phyloP scores from a whole-genome alignment of 2,113 vertebrate species.

The Nesogale talazaci region DNA sequence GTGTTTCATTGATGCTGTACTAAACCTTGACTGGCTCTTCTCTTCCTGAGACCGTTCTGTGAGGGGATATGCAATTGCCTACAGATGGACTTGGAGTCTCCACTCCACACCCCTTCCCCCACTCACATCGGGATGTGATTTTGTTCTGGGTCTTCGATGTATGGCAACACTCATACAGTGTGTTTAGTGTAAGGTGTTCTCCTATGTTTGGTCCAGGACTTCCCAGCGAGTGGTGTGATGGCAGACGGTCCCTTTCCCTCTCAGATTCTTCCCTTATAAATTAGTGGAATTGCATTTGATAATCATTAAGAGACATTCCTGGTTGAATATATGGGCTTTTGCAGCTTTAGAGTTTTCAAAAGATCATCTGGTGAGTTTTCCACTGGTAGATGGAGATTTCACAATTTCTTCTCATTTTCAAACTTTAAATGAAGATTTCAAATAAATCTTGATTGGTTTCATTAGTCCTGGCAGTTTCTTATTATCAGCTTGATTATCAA shows the following conservation, averaged over 20 bases:
- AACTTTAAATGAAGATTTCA: neutral
- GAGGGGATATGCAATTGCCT: too few relatives aligned
- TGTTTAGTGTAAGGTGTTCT: too few relatives aligned
- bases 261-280: neutral
- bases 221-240: too few relatives aligned
- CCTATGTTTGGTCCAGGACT: neutral
- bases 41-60: too few relatives aligned
- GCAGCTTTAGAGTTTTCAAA: neutral
- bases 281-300: rapidly evolving
- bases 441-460: neutral
- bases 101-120: too few relatives aligned
- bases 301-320: too few relatives aligned
- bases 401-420: conserved; percentile 2
- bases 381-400: neutral
- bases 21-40: too few relatives aligned
- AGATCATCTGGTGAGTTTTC: neutral
- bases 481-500: neutral
- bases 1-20: too few relatives aligned
- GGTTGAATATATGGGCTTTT: neutral
- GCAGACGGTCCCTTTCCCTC: too few relatives aligned
- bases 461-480: neutral
- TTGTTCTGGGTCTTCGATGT: too few relatives aligned
- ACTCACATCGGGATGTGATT: too few relatives aligned
- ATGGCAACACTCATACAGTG: neutral
- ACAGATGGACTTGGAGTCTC: too few relatives aligned